Percentiles rank a stretch among this genome's conserved stretches.
phyloP scores from a whole-genome alignment of 2,888 invertebrate species.

The Disparrhopalites patrizii region DNA sequence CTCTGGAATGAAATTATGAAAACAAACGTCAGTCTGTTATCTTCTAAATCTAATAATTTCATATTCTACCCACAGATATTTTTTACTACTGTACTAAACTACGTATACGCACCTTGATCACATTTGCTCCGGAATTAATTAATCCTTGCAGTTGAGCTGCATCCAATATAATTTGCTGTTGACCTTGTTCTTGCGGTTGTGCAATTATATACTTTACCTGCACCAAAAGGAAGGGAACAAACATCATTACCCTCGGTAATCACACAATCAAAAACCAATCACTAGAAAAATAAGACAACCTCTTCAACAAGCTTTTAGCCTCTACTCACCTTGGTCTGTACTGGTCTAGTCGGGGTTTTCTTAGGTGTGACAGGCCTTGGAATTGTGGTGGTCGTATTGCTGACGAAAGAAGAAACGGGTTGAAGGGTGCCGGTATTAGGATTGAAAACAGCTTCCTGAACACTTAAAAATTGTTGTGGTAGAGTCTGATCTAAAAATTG shows the following conservation, averaged over 20 bases:
- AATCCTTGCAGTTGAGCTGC: conserved; percentile 44
- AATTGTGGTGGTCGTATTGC: conserved; percentile 13
- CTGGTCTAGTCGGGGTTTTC: conserved; percentile 4
- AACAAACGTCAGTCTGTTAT: background rate
- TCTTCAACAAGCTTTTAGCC: background rate
- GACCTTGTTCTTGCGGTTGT: conserved; percentile 34
- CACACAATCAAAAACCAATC: background rate
- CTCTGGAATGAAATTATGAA: background rate
- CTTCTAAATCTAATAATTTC: background rate
- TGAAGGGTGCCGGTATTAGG: conserved; percentile 46
- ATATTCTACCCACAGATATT: background rate
- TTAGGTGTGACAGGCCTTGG: conserved; percentile 7
- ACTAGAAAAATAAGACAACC: background rate
- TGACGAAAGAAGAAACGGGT: conserved; percentile 29
- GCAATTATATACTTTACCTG: conserved; percentile 41
- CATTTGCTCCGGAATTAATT: conserved; percentile 44
- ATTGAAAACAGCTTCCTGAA: conserved; percentile 46
- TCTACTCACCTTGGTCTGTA: background rate
- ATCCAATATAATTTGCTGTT: conserved; percentile 45
- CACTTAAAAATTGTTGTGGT: conserved; percentile 41
- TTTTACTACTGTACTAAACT: background rate
- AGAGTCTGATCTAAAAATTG: conserved; percentile 20
- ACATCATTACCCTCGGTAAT: background rate
- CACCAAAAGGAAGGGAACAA: background rate
- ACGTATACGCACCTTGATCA: conserved; percentile 17